phyloP scores from a whole-genome alignment of 2,113 vertebrate species.

The Probosciger aterrimus region DNA sequence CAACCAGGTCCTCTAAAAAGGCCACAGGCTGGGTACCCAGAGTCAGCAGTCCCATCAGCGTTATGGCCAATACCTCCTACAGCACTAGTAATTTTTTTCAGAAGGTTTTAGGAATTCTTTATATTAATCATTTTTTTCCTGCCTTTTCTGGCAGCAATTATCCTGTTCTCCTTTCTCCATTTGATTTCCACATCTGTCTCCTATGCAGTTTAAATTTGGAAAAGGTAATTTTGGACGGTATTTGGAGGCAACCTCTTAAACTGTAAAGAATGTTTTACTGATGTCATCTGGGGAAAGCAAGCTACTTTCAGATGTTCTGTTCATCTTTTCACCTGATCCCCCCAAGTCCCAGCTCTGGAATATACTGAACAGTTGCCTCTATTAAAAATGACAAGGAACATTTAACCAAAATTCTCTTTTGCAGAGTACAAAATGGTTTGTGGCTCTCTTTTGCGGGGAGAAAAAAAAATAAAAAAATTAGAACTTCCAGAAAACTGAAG shows the following conservation, averaged over 20 bases:
- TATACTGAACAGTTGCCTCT: constrained; percentile 41
- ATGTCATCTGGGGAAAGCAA: constrained; percentile 15
- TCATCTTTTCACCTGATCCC: constrained; percentile 14
- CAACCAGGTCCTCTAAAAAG: not conserved
- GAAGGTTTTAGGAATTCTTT: not conserved
- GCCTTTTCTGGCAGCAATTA: not conserved
- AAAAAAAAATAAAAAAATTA: not conserved
- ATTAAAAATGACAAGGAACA: constrained; percentile 44
- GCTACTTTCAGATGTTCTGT: constrained; percentile 13
- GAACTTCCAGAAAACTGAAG: not conserved
- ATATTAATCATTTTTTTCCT: not conserved
- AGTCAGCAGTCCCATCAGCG: not conserved
- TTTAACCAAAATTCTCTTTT: constrained; percentile 36
- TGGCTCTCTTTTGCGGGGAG: not conserved
- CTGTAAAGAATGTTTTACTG: not conserved
- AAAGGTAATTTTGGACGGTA: not conserved
- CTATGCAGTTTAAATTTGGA: not conserved
- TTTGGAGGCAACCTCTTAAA: constrained; percentile 26
- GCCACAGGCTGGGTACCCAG: not conserved
- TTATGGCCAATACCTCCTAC: not conserved
- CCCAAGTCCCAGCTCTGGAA: constrained; percentile 71
- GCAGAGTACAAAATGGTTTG: not conserved
- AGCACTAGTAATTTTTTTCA: not conserved
- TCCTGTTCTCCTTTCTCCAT: not conserved
- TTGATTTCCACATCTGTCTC: not conserved